A percentile compares a stretch with the other conserved stretches of the same genome.
Conservation (phyloP, 2,113 vertebrate species). For the Grammomys surdaster region DNA sequence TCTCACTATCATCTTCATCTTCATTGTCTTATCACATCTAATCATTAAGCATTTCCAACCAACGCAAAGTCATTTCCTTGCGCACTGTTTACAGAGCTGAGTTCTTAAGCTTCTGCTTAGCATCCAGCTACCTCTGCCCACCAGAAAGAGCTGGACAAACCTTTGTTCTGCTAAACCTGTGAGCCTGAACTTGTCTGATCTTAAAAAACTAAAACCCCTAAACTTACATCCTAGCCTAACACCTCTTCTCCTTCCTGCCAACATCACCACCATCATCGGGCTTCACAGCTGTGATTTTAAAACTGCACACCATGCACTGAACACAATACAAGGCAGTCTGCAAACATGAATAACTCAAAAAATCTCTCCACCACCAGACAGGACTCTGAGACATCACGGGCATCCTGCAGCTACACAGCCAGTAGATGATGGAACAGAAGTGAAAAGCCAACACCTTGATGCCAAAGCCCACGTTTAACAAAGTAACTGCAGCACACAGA, state of each 20-base stretch:
- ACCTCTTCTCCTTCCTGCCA: background rate
- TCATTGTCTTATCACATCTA: background rate
- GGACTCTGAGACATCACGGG: background rate
- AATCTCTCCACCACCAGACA: background rate
- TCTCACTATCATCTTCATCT: background rate
- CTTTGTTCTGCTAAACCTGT: background rate
- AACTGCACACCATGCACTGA: background rate
- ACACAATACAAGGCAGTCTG: background rate
- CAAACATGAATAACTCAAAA: background rate
- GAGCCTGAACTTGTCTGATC: background rate
- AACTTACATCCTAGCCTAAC: background rate
- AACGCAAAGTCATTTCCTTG: background rate
- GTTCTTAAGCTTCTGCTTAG: background rate
- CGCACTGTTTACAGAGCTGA: background rate
- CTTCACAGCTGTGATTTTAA: background rate
- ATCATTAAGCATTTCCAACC: background rate
- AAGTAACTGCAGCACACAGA: background rate
- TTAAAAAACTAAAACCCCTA: background rate
- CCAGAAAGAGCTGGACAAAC: background rate
- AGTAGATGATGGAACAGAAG: background rate
- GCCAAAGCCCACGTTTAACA: background rate
- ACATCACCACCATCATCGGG: background rate
- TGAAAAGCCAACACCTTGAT: background rate
- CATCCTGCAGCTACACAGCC: background rate
- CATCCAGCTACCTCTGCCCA: background rate